Evolutionary conservation across 2,113 vertebrate species (phyloP).

Genomic region (Triplophysa siluroides): DNA sequence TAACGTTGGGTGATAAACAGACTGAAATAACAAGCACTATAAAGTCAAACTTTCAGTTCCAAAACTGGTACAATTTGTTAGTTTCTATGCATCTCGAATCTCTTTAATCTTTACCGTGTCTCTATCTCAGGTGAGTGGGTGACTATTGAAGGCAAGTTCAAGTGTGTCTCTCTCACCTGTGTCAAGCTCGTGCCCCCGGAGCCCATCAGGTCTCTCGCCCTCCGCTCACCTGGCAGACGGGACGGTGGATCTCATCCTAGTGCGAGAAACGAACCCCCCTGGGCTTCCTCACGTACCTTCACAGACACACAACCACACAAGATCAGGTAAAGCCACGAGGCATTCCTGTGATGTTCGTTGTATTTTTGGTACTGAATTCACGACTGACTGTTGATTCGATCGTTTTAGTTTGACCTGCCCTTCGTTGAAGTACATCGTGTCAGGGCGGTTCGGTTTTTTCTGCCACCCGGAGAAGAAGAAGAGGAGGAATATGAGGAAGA

Average conservation of each 20-base stretch:
- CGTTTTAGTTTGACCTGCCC: constrained; percentile 78
- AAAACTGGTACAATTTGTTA: too few relatives aligned
- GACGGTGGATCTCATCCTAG: constrained; percentile 81
- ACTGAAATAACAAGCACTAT: too few relatives aligned
- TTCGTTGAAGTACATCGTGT: constrained; percentile 83
- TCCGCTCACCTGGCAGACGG: constrained; percentile 82
- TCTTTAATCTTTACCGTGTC: neutral
- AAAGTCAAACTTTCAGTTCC: neutral
- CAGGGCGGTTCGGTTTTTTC: constrained; percentile 72
- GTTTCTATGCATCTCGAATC: too few relatives aligned
- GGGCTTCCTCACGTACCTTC: constrained; percentile 76
- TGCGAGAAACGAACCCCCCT: constrained; percentile 72
- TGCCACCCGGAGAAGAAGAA: constrained; percentile 56
- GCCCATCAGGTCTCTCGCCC: constrained; percentile 79
- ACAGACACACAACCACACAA: constrained; percentile 76
- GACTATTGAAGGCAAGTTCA: constrained; percentile 71
- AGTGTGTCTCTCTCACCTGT: constrained; percentile 80
- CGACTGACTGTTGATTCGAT: neutral
- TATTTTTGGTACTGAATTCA: neutral
- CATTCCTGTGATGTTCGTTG: neutral
- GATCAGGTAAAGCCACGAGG: constrained; percentile 72
- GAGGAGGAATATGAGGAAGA: constrained; percentile 47
- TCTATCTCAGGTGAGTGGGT: constrained; percentile 66
- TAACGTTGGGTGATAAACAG: too few relatives aligned
- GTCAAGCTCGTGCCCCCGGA: constrained; percentile 81